Evolutionary conservation across 2,888 invertebrate genomes (phyloP).

Genomic region (Parapristionchus giblindavisi): DNA sequence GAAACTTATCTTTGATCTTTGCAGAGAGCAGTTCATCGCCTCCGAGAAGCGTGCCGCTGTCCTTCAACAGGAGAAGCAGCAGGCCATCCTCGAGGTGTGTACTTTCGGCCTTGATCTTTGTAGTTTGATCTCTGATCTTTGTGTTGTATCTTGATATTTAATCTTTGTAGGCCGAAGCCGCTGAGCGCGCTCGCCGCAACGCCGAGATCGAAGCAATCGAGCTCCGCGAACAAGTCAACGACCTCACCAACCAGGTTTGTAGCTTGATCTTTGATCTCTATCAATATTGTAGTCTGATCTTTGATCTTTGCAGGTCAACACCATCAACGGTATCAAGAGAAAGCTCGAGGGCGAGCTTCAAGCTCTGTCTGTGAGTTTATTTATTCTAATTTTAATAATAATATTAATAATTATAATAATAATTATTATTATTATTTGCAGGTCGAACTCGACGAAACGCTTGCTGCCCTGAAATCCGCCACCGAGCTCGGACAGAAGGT

Average conservation of each 20-base stretch:
- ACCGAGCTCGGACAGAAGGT: constrained; percentile 99
- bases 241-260: constrained; percentile 84
- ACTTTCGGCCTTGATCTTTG: background rate
- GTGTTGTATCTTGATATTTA: background rate
- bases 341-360: constrained; percentile 96
- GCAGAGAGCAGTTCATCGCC: constrained; percentile 91
- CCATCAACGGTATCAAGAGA: constrained; percentile 92
- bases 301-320: constrained; percentile 74
- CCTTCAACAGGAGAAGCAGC: constrained; percentile 96
- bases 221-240: constrained; percentile 97
- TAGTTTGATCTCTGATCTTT: background rate
- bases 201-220: constrained; percentile 97
- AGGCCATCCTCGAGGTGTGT: constrained; percentile 82
- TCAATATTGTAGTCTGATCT: background rate
- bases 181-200: constrained; percentile 97
- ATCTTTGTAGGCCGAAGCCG: constrained; percentile 71
- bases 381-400: background rate
- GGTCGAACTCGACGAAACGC: constrained; percentile 96
- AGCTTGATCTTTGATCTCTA: background rate
- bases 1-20: too few species aligned
- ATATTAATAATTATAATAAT: background rate
- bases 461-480: constrained; percentile 97
- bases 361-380: constrained; percentile 82
- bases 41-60: constrained; percentile 97
- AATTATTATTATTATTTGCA: constrained; percentile 60